Evolutionary conservation across 2,113 vertebrate species (phyloP).

Genomic region (Anolis sagrei): DNA sequence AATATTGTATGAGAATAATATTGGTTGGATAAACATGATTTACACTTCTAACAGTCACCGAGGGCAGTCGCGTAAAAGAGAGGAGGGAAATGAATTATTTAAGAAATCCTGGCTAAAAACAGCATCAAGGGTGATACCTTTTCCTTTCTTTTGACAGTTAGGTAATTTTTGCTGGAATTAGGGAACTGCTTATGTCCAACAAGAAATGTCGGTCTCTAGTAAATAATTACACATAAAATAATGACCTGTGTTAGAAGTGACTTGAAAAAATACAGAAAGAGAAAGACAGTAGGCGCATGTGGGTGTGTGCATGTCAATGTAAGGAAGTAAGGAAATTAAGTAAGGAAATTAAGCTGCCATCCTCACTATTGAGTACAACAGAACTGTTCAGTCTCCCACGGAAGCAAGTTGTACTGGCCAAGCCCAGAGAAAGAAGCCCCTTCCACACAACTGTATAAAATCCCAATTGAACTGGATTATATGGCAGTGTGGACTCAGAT

Average conservation of each 20-base stretch:
- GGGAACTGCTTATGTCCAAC: background rate
- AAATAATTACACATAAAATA: background rate
- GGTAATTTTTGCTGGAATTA: background rate
- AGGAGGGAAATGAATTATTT: conserved; percentile 39
- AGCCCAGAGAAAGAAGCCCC: no score
- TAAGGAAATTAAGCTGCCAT: no score
- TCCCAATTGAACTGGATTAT: no score
- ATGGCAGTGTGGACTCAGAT: no score
- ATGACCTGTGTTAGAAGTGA: background rate
- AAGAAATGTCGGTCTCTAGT: background rate
- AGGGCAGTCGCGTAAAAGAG: conserved; percentile 6
- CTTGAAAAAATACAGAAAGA: background rate
- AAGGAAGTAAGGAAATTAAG: no score
- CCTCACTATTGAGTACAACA: background rate
- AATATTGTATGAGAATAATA: conserved; percentile 35
- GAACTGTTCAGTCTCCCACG: background rate
- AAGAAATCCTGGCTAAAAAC: conserved; percentile 43
- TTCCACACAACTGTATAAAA: no score
- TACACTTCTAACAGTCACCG: conserved; percentile 30
- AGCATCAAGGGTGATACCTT: conserved; percentile 7
- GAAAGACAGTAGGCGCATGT: background rate
- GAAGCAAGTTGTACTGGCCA: background rate
- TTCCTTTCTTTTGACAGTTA: background rate
- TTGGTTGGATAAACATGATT: conserved; percentile 12
- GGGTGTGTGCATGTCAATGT: no score